Base-by-base conservation (phyloP, 2,888 invertebrate species). In the Mechanitis messenoides region DNA sequence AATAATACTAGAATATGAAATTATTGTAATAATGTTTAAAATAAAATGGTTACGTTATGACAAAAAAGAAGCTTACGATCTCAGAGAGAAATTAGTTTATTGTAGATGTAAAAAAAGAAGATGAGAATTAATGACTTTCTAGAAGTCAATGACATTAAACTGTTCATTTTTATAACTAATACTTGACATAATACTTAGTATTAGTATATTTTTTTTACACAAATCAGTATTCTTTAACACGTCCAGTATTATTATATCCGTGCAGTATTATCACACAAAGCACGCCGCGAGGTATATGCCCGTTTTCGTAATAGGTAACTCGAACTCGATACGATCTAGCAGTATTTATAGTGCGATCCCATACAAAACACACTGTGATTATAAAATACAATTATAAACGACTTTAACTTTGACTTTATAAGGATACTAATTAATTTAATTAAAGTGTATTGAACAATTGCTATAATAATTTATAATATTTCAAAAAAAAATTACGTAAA, bases 291-390 rank as follows among this genome's bases (percentile, higher is more conserved):
- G 77, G 78, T 78, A 74, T 80, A 79, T 78, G 80, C 71, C 76
- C 75, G 78, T 82, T 87, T 85, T 87, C 87, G 87, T 86, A 87
- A 87, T 81, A 81, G 73, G 70, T 72, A 75, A 77, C 76, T 80
- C 78, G 79, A 66, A 71, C 67, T 75, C 75, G 69, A 76, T 73
- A 66, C 77, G 71, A 71, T 65, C 56, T 65, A 50, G 64, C 60
- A 67, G 47, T 77, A 85, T 84, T 77, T 71, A 84, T 84, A 85
- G 84, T 76, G 61, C 46, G 56, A 70, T 33, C 60, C 50, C 5
- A 50, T 50, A 31, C 31, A 3, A n/a, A 31, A 28, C 0, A 9
- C 9, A 50, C 11, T 7, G 31, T 50, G 9, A 50, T 50, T 3
- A 5, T 31, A 12, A 50, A 31, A 28, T 5, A 50, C 6, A 50